phyloP scores from a whole-genome alignment of 2,888 invertebrate genomes.

The Diachrysia chrysitis region DNA sequence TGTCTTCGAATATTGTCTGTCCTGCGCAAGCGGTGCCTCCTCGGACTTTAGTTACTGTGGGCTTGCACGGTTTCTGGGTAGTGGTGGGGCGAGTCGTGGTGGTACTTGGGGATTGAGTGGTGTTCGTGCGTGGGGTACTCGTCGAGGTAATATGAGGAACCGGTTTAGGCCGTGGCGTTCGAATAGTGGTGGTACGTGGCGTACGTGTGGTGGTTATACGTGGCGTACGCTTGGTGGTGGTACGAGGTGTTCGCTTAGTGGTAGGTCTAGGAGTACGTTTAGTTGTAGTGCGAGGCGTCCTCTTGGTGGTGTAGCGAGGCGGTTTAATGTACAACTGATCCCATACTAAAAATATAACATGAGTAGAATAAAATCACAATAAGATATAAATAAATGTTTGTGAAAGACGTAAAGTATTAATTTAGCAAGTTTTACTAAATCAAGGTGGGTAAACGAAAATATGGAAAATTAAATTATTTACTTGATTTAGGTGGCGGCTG shows the following conservation, averaged over 20 bases:
- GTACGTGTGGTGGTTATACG: not conserved
- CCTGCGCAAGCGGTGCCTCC: slow-evolving; percentile 81
- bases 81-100: not conserved
- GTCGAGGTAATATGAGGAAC: not conserved
- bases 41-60: slow-evolving; percentile 74
- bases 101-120: not conserved
- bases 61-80: slow-evolving; percentile 59
- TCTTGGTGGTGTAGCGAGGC: not conserved
- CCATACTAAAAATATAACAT: not conserved
- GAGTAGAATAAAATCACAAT: not conserved
- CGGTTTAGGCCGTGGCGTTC: not conserved
- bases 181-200: not conserved
- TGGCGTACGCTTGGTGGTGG: not conserved
- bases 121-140: not conserved
- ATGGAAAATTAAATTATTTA: too few species aligned
- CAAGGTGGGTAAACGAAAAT: too few species aligned
- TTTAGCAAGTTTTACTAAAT: too few species aligned
- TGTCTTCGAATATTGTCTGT: slow-evolving; percentile 90
- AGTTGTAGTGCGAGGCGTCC: not conserved
- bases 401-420: too few species aligned
- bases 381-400: too few species aligned
- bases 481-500: not conserved
- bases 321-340: too few species aligned
- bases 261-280: not conserved
- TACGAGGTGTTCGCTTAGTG: not conserved